Percentiles rank a stretch among this genome's conserved stretches.
Conservation (phyloP, 2,113 vertebrate species). For the Sakesphorus luctuosus region DNA sequence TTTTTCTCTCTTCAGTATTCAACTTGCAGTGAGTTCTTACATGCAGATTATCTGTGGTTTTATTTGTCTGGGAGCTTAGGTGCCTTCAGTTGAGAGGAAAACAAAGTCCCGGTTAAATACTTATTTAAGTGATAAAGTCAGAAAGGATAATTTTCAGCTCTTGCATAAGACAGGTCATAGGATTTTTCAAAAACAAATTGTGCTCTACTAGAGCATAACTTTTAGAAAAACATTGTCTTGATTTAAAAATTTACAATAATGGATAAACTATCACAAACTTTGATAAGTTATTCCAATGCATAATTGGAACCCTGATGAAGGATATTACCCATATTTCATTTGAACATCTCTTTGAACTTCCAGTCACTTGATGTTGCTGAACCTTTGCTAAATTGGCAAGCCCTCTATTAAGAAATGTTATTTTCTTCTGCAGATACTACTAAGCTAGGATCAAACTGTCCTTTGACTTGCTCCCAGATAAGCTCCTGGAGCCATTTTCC, state of each 20-base stretch:
- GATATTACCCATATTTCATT: neutral
- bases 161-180: neutral
- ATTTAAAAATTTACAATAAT: slow-evolving; percentile 42
- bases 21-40: neutral
- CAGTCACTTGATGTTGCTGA: slow-evolving; percentile 46
- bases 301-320: slow-evolving; percentile 12
- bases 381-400: slow-evolving; percentile 32
- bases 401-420: slow-evolving; percentile 14
- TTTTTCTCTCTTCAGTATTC: neutral
- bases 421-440: slow-evolving; percentile 4
- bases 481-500: neutral
- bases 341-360: slow-evolving; percentile 46
- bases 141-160: neutral
- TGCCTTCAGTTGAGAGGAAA: neutral
- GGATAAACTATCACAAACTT: neutral
- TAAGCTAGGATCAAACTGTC: neutral
- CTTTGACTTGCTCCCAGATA: neutral
- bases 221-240: neutral
- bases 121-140: neutral
- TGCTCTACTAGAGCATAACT: neutral
- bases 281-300: slow-evolving; percentile 1
- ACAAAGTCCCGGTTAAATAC: neutral
- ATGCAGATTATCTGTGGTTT: neutral
- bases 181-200: slow-evolving; percentile 5
- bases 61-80: neutral